Evolutionary conservation across 2,797 vertebrate genomes (phyloP).

Genomic region (Lagodon rhomboides): DNA sequence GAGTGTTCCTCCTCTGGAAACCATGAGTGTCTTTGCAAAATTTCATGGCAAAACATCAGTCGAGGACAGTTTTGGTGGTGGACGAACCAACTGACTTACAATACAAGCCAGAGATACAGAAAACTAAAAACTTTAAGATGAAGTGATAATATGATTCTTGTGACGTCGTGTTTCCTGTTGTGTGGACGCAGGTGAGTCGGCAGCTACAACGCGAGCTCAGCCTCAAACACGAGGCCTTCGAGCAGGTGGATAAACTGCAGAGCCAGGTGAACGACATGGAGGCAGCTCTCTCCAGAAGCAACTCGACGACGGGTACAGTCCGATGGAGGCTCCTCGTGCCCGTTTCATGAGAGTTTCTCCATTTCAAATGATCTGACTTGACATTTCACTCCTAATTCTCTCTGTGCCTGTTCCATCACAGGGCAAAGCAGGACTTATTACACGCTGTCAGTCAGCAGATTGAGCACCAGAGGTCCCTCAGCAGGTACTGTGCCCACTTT

Average conservation of each 20-base stretch:
- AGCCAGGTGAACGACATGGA: conserved; percentile 71
- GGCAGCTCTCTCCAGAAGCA: conserved; percentile 51
- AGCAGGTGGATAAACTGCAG: conserved; percentile 81
- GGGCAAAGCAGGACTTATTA: conserved; percentile 44
- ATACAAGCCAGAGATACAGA: too few relatives aligned
- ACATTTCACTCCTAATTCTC: not conserved
- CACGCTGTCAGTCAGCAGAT: conserved; percentile 51
- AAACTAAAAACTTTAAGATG: too few relatives aligned
- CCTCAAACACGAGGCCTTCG: conserved; percentile 86
- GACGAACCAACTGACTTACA: not conserved
- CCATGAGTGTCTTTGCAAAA: not conserved
- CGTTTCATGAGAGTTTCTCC: not conserved
- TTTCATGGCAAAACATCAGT: too few relatives aligned
- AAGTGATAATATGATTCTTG: not conserved
- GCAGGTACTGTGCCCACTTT: conserved; percentile 47
- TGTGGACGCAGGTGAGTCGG: conserved; percentile 70
- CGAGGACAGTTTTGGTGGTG: too few relatives aligned
- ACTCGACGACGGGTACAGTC: conserved; percentile 64
- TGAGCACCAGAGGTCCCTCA: conserved; percentile 38
- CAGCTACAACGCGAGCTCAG: conserved; percentile 81
- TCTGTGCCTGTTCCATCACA: conserved; percentile 25
- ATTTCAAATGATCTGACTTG: not conserved
- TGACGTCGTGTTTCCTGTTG: not conserved
- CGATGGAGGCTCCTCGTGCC: not conserved
- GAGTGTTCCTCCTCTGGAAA: too few relatives aligned